phyloP scores from a whole-genome alignment of 1,140 invertebrate genomes.

The Neocloeon triangulifer region DNA sequence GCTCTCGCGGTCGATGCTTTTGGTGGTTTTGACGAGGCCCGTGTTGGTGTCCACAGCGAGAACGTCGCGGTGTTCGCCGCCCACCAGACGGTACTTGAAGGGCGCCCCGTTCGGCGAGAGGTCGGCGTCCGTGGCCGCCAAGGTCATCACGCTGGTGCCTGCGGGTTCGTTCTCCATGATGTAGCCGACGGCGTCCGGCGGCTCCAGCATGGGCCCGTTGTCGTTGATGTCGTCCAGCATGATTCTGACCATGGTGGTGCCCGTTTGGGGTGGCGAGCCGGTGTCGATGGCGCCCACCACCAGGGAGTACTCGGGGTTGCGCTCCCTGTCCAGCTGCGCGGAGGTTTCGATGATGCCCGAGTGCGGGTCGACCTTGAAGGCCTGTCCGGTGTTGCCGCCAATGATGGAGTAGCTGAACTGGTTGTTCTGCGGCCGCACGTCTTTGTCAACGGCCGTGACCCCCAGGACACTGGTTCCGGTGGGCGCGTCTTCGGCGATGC shows the following conservation, averaged over 20 bases:
- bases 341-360: conserved; percentile 61
- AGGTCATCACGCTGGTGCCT: conserved; percentile 58
- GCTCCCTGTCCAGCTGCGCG: conserved; percentile 59
- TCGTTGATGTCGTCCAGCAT: conserved; percentile 73
- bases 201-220: conserved; percentile 68
- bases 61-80: conserved; percentile 48
- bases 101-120: conserved; percentile 78
- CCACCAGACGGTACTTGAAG: conserved; percentile 59
- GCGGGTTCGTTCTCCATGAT: conserved; percentile 73
- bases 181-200: conserved; percentile 41
- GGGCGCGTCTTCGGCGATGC: conserved; percentile 49
- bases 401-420: conserved; percentile 82
- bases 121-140: conserved; percentile 72
- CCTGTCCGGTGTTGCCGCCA: conserved; percentile 53
- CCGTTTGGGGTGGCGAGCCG: conserved; percentile 66
- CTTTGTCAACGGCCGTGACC: conserved; percentile 75
- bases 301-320: conserved; percentile 44
- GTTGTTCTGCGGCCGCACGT: conserved; percentile 74
- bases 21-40: conserved; percentile 55
- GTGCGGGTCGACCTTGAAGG: conserved; percentile 74
- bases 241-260: conserved; percentile 58
- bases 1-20: conserved; percentile 57
- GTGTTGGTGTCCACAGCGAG: conserved; percentile 55
- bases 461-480: conserved; percentile 48
- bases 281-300: conserved; percentile 80